Evolutionary conservation across 2,888 invertebrate species (phyloP), one percentile per base, ranked within the genome.

Genomic region (Cepaea hortensis): DNA sequence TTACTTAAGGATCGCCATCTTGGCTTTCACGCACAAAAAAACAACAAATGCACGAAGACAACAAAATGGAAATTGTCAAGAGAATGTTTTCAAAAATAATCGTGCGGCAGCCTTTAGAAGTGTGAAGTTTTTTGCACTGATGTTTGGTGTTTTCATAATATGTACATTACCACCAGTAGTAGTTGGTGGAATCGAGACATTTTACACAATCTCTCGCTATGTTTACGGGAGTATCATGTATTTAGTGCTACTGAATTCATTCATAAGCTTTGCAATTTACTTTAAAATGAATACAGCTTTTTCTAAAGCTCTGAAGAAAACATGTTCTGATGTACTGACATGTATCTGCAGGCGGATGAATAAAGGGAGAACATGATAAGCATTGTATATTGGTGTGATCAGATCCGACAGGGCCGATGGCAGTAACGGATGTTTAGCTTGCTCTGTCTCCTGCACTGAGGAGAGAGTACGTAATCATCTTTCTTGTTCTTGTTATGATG

Each of bases 1-100:
- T 7, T 80, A 80, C 20, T 80, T 80, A 35, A 80, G 35, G 35
- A 80, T 80, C 35, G 80, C 80, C 15, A 23, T 3, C 35, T 65
- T 80, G 80, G 80, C 65, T 65, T 80, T 65, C 80, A 65, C 15
- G 9, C 80, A 80, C 46, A 80, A 80, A 80, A 62, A 65, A 46
- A 35, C 80, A 15, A 55, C 46, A 15, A 80, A 80, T 46, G 5
- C 35, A 3, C 46, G 76, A 46, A 62, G 65, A 46, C 18, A 23
- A 7, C 65, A 20, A 35, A 20, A 65, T 65, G 35, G 18, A 11
- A 18, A 65, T 35, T 23, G 20, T 23, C 5, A 3, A 15, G 46
- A 35, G 4, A 20, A 15, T 46, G 4, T 65, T 62, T 9, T 46
- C 15, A 62, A 65, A 65, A 80, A 62, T 18, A 80, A 80, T 46